Evolutionary conservation across 2,888 invertebrate genomes (phyloP), one percentile per base, ranked within the genome.

Genomic region (Troilus luridus): DNA sequence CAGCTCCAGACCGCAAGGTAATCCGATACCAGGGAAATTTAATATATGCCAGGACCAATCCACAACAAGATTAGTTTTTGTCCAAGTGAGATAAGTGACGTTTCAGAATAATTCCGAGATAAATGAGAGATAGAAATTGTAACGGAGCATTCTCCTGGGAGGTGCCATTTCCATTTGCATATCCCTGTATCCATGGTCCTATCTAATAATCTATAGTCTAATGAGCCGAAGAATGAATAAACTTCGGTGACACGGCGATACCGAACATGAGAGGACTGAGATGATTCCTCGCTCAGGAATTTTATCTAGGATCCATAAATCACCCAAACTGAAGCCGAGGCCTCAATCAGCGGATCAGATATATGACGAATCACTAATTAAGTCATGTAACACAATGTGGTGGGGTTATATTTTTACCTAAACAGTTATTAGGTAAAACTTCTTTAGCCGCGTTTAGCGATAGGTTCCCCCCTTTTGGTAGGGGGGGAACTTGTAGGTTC

Each of bases 41-140:
- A 85, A 85, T 85, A 85, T 85, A 85, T 85, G 85, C 81, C 19
- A 19, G 19, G 6, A 54, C 81, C 41, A 81, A 81, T 58, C 54
- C 56, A 56, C 56, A 85, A 58, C 14, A 56, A 85, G 85, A 85
- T 85, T 58, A 56, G 85, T 85, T 85, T 85, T 56, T 85, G 56
- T 56, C 56, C 85, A 85, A 85, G n/a, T 58, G 56, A n/a, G 85
- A 85, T 56, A 56, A 85, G 85, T 85, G 85, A 85, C 85, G 56
- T 85, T 85, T 85, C 85, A 85, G 19, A 85, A 85, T 85, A 58
- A 85, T 85, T 85, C 85, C 56, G 56, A 85, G 85, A 85, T 85
- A 85, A 21, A 85, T 56, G 85, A 58, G 72, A 41, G 67, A 67
- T 67, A 67, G 72, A 17, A 27, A 77, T 19, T 58, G 56, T 85